Evolutionary conservation across 1,140 invertebrate species (phyloP).

Genomic region (Venustaconcha ellipsiformis): DNA sequence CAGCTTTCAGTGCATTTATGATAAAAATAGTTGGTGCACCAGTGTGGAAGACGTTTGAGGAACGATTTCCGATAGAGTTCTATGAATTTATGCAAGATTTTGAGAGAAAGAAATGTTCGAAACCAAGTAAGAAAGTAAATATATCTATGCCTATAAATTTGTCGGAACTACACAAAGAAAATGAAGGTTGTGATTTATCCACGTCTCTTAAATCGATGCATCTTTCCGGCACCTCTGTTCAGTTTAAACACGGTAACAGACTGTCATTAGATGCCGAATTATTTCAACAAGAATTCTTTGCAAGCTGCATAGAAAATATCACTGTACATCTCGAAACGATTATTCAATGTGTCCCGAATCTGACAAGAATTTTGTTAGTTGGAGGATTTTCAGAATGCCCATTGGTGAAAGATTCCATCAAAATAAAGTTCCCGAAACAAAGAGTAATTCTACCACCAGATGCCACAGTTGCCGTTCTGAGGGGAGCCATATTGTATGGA

Average conservation of each 20-base stretch:
- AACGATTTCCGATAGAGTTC: constrained; percentile 7
- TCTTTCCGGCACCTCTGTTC: neutral
- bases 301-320: constrained; percentile 2
- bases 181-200: constrained; percentile 5
- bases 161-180: neutral
- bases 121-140: neutral
- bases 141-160: constrained; percentile 1
- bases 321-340: neutral
- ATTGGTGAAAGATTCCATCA: too few species aligned
- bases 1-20: constrained; percentile 6
- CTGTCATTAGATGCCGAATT: neutral
- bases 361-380: constrained; percentile 22
- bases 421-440: too few species aligned
- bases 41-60: constrained; percentile 2
- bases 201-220: neutral
- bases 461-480: constrained; percentile 12
- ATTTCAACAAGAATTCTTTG: constrained; percentile 9
- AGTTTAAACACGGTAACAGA: constrained; percentile 2
- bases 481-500: constrained; percentile 22
- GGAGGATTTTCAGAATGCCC: constrained; percentile 32
- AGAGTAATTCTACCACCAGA: constrained; percentile 17
- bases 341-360: neutral
- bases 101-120: constrained; percentile 25
- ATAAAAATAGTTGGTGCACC: constrained; percentile 6
- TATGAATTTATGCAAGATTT: constrained; percentile 4